A percentile compares a stretch with the other conserved stretches of the same genome.
phyloP scores from a whole-genome alignment of 2,888 invertebrate genomes.

The Epinotia ramella region DNA sequence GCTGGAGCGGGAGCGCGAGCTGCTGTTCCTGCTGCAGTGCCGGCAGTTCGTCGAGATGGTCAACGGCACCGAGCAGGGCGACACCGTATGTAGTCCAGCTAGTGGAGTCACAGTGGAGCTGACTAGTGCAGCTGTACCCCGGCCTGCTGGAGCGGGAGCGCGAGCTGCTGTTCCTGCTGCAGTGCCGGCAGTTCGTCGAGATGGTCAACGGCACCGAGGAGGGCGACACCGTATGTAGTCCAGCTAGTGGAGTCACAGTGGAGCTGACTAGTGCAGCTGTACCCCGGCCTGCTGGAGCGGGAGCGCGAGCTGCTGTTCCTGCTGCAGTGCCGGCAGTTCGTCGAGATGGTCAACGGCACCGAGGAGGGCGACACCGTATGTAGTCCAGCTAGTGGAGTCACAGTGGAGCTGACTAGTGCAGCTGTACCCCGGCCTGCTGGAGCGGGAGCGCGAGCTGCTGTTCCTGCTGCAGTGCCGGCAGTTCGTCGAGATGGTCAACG shows the following conservation, averaged over 20 bases:
- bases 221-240: slow-evolving; percentile 51
- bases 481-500: slow-evolving; percentile 99
- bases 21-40: slow-evolving; percentile 93
- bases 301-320: slow-evolving; percentile 97
- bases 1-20: no score
- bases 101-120: no score
- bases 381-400: no score
- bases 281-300: slow-evolving; percentile 96
- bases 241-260: slow-evolving; percentile 72
- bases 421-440: no score
- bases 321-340: slow-evolving; percentile 98
- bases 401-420: no score
- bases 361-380: no score
- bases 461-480: slow-evolving; percentile 98
- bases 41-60: slow-evolving; percentile 99
- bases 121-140: no score
- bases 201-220: slow-evolving; percentile 97
- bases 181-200: slow-evolving; percentile 99
- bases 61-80: slow-evolving; percentile 90
- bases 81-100: slow-evolving; percentile 49
- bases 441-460: no score
- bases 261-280: slow-evolving; percentile 93
- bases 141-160: no score
- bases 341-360: no score
- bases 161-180: slow-evolving; percentile 88